Evolutionary conservation across 2,113 vertebrate species (phyloP).

Genomic region (Eulacestoma nigropectus): DNA sequence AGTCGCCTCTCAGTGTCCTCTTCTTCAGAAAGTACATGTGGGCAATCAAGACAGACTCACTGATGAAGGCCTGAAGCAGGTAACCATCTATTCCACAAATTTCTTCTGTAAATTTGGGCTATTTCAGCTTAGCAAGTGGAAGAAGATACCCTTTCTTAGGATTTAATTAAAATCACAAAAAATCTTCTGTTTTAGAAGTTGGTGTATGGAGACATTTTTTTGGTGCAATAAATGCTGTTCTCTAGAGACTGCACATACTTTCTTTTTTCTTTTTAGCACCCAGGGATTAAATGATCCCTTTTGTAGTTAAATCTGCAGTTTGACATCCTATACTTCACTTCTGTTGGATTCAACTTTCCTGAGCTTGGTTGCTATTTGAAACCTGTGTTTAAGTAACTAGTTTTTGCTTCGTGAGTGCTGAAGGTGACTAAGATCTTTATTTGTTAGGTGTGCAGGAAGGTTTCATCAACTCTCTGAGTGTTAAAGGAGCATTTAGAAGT

Average conservation of each 20-base stretch:
- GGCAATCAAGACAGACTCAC: constrained; percentile 98
- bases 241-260: background rate
- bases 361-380: background rate
- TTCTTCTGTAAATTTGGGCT: background rate
- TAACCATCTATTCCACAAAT: constrained; percentile 48
- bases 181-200: background rate
- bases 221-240: background rate
- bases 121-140: background rate
- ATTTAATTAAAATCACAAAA: background rate
- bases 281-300: background rate
- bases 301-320: background rate
- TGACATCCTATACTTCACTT: background rate
- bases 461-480: background rate
- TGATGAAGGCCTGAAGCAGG: constrained; percentile 90
- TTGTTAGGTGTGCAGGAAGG: background rate
- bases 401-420: background rate
- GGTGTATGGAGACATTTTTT: background rate
- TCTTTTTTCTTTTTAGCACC: background rate
- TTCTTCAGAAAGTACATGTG: constrained; percentile 93
- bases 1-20: constrained; percentile 87
- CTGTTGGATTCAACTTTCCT: background rate
- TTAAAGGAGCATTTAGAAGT: background rate
- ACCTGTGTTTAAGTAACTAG: background rate
- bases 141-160: background rate
- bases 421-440: background rate